These are phyloP conservation scores for Syngnathus typhle DNA, from an alignment of 2,113 vertebrate species.

Conservation along the genomic window DNA sequence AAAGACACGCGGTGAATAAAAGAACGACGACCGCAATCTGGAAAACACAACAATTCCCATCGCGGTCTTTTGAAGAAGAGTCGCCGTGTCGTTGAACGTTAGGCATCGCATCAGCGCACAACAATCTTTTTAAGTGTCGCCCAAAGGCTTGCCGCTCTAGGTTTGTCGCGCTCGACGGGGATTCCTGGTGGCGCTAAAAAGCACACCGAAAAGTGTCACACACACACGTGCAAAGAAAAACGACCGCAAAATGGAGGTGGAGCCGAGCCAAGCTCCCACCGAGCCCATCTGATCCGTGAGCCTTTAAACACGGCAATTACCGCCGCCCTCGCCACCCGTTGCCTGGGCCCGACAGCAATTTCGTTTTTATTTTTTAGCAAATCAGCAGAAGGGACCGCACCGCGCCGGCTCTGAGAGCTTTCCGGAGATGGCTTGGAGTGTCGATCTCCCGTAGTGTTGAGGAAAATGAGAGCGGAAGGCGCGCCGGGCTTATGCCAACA, in stretches of 20 bases:
- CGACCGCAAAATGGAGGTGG: conserved; percentile 64
- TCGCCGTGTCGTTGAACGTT: background rate
- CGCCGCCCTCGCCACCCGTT: conserved; percentile 53
- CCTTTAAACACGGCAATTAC: conserved; percentile 68
- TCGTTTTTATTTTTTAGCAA: conserved; percentile 75
- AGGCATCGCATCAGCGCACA: background rate
- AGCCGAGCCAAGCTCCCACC: conserved; percentile 62
- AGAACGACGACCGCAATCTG: background rate
- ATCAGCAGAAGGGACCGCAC: conserved; percentile 58
- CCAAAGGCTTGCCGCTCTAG: background rate
- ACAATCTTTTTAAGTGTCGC: background rate
- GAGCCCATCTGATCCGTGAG: conserved; percentile 67
- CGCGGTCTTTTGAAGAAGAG: background rate
- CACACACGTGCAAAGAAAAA: conserved; percentile 50
- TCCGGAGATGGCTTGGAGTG: conserved; percentile 9
- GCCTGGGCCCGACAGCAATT: conserved; percentile 55
- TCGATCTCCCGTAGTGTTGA: background rate
- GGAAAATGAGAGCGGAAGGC: background rate
- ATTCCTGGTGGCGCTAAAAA: conserved; percentile 52
- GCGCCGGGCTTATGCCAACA: background rate
- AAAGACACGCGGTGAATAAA: background rate
- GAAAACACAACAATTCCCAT: background rate
- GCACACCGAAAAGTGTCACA: conserved; percentile 64
- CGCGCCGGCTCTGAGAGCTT: conserved; percentile 31
- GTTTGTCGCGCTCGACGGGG: conserved; percentile 33